Percentiles rank a stretch among this genome's conserved stretches.
phyloP scores from a whole-genome alignment of 2,888 invertebrate genomes.

The Machimus rusticus region DNA sequence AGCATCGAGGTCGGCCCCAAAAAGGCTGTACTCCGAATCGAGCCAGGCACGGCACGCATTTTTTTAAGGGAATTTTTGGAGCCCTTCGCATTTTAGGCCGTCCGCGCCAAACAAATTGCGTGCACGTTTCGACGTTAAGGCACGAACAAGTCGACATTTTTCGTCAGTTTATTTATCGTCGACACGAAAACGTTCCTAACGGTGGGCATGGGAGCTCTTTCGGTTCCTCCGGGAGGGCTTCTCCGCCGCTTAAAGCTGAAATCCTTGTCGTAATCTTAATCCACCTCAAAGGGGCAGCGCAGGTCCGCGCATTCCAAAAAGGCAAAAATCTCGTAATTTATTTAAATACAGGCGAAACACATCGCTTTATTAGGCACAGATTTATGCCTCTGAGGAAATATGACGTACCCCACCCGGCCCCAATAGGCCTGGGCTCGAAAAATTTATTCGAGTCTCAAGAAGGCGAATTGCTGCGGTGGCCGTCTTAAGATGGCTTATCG shows the following conservation, averaged over 20 bases:
- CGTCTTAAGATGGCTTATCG: background rate
- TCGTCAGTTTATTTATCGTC: background rate
- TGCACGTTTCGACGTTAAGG: background rate
- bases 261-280: constrained; percentile 12
- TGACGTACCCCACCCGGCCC: background rate
- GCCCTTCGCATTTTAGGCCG: background rate
- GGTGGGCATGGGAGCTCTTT: background rate
- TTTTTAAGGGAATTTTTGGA: background rate
- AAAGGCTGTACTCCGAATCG: background rate
- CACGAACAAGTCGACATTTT: background rate
- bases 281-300: background rate
- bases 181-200: background rate
- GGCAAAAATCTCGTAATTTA: constrained; percentile 29
- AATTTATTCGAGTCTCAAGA: constrained; percentile 14
- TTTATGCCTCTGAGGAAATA: constrained; percentile 22
- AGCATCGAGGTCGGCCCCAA: background rate
- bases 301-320: background rate
- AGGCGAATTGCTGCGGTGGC: background rate
- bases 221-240: background rate
- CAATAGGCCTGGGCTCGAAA: background rate
- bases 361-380: constrained; percentile 36
- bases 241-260: background rate
- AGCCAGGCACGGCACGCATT: background rate
- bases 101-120: background rate
- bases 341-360: constrained; percentile 35